Base-by-base conservation (phyloP, 2,888 invertebrate species). In the Abrostola tripartita region DNA sequence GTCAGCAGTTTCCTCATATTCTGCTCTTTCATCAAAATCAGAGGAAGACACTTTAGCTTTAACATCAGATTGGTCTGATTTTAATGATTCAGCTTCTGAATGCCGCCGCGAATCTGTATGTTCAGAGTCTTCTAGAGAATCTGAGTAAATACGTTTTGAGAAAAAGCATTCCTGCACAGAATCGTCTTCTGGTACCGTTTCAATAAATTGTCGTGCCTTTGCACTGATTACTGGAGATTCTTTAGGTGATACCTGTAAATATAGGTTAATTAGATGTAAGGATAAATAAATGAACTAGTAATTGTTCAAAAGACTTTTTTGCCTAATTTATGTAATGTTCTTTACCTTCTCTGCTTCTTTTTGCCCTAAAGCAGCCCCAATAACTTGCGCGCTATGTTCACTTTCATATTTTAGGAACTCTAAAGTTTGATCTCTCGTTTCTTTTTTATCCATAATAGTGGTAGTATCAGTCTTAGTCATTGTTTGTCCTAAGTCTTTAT, bases 101-200 rank as follows among this genome's bases (percentile, higher is more conserved):
- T 94, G 94, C 40, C 95, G 85, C 63, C 95, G 88, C 0, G 95
- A 95, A 68, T 95, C 95, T 0, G 94, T 90, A 49, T 95, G 93
- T 74, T 95, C 95, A 0, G 95, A 95, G 72, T 95, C 95, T 84
- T 95, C 95, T 63, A 95, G 81, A 0, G 95, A 95, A 74, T 95
- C 95, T 1, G 95, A 95, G 65, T 95, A 95, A 51, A 95, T 95
- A 24, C 95, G 88, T 79, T 95, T 95, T 0, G 95, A 95, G 73
- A 95, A 95, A 84, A 95, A 95, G 62, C 95, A 95, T 85, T 95
- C 95, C 81, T 95, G 95, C 7, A 95, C 95, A 6, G 95, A 95
- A 77, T 95, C 95, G 79, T 95, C 95, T 86, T 95, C 95, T 6
- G 95, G 95, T n/a, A 95, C 95, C 7, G 95, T 95, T 80, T 95